Conservation (phyloP, 2,888 invertebrate species). For the Monochamus alternatus region DNA sequence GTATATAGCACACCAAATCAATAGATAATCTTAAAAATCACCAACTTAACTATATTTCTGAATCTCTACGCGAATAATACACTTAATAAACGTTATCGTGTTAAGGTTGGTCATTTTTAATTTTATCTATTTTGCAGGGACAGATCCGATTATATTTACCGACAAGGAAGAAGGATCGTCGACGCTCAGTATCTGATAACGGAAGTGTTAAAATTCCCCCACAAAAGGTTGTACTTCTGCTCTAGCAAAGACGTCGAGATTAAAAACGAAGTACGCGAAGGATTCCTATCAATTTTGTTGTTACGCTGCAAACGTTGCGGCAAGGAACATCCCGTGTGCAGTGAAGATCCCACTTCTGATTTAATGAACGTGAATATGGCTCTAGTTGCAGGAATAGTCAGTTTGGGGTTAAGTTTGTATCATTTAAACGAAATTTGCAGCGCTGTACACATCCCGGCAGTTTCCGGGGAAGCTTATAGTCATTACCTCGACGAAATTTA, state of each 20-base stretch:
- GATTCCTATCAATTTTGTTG: slow-evolving; percentile 54
- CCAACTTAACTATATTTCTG: slow-evolving; percentile 41
- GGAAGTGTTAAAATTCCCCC: slow-evolving; percentile 54
- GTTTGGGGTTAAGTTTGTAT: slow-evolving; percentile 54
- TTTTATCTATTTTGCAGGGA: slow-evolving; percentile 53
- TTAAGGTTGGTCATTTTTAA: slow-evolving; percentile 52
- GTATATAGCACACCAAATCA: slow-evolving; percentile 13
- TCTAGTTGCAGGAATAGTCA: slow-evolving; percentile 55
- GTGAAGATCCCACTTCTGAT: slow-evolving; percentile 55
- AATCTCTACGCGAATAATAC: neutral
- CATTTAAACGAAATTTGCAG: slow-evolving; percentile 57
- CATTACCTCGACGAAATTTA: slow-evolving; percentile 53
- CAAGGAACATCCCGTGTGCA: slow-evolving; percentile 53
- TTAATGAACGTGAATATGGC: slow-evolving; percentile 57
- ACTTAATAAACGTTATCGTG: slow-evolving; percentile 8
- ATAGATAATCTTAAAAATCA: slow-evolving; percentile 53
- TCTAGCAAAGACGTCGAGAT: slow-evolving; percentile 51
- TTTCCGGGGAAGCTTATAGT: slow-evolving; percentile 51
- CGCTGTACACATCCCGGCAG: slow-evolving; percentile 53
- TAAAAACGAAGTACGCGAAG: slow-evolving; percentile 57
- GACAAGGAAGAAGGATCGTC: slow-evolving; percentile 57
- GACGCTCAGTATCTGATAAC: slow-evolving; percentile 56
- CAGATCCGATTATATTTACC: slow-evolving; percentile 52
- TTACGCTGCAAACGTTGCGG: slow-evolving; percentile 52
- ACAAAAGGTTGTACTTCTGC: slow-evolving; percentile 52